Evolutionary conservation across 2,113 vertebrate genomes (phyloP), one percentile per base, ranked within the genome.

Genomic region (Panurus biarmicus): DNA sequence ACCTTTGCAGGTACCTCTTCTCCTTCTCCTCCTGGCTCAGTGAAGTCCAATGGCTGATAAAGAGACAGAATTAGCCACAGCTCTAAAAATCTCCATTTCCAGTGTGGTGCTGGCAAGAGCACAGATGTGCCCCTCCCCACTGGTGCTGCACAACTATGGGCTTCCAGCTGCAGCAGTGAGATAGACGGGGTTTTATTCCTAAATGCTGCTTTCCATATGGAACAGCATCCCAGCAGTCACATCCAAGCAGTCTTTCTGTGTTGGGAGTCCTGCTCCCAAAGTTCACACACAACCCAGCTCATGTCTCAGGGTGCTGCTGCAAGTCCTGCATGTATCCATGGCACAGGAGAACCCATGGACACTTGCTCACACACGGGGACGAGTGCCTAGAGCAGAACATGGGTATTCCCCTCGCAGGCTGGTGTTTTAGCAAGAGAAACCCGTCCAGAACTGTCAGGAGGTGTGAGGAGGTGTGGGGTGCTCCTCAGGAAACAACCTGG

Each of bases 341-440:
- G 35, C 44, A 12, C 0, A 1, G 29, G 35, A 33, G 35, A 16
- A 38, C 33, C 31, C 4, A 1, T 4, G 9, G 53, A 20, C 6
- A 2, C 31, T 53, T 20, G 40, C 11, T 74, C 44, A 9, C 1
- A 1, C 24, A 1, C 5, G 1, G n/a, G n/a, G 28, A 12, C 0
- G 5, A 60, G 56, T 10, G 21, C 3, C 3, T 3, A 36, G 48
- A 72, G 47, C 51, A 47, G 56, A 76, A 21, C 0, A 1, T 11
- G 12, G 13, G 13, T 6, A 2, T 18, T 7, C 29, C 40, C 40
- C 44, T 28, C 16, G 9, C 51, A 42, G 67, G 53, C 44, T 45
- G 20, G 8, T 45, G 18, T 50, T 75, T 57, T 4, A 42, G 33
- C 38, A 5, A 19, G 38, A 28, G 17, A 76, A 73, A 8, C n/a